A percentile compares a stretch with the other conserved stretches of the same genome.
Evolutionary conservation across 2,888 invertebrate genomes (phyloP).

Genomic region (Cremastinae sp.): DNA sequence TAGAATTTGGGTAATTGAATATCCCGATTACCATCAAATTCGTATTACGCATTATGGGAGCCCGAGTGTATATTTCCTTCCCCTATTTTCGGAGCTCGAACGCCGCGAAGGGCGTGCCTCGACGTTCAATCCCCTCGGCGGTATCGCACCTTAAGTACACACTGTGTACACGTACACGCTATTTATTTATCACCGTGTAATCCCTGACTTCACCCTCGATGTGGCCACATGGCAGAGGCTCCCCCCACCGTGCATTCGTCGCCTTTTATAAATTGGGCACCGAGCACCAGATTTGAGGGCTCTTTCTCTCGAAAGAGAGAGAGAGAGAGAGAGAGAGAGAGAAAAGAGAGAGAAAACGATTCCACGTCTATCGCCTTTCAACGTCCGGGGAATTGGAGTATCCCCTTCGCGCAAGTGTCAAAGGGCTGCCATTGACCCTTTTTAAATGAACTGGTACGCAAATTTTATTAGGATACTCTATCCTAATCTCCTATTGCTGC

Average conservation of each 20-base stretch:
- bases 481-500: too few species aligned
- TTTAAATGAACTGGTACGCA: too few species aligned
- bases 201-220: conserved; percentile 78
- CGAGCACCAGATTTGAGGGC: conserved; percentile 74
- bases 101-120: conserved; percentile 51
- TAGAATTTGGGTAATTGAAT: conserved; percentile 41
- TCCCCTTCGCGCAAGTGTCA: conserved; percentile 43
- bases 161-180: conserved; percentile 60
- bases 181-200: conserved; percentile 80
- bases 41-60: conserved; percentile 25
- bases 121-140: conserved; percentile 36
- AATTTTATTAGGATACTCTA: too few species aligned
- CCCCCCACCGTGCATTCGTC: conserved; percentile 62
- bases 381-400: conserved; percentile 71
- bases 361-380: conserved; percentile 74
- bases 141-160: conserved; percentile 41
- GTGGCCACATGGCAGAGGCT: conserved; percentile 77
- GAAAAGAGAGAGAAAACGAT: conserved; percentile 3
- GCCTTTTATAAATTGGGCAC: conserved; percentile 79
- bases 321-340: conserved; percentile 22
- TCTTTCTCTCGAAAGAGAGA: too few species aligned
- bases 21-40: conserved; percentile 45
- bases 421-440: background rate
- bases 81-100: conserved; percentile 43
- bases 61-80: conserved; percentile 18